phyloP scores from a whole-genome alignment of 1,140 invertebrate species.

The Drosophila ironensis region DNA sequence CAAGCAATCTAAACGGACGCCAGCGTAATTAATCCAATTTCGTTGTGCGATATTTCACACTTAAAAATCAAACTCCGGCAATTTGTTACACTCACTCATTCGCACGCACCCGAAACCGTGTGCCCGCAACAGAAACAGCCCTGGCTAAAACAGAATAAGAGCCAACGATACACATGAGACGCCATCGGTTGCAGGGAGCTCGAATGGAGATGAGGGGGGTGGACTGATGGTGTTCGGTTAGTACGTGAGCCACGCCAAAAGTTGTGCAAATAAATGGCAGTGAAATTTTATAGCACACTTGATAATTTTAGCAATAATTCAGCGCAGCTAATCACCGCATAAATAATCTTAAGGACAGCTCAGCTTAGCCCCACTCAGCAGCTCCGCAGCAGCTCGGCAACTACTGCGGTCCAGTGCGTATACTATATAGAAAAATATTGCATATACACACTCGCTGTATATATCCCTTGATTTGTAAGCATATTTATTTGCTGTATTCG shows the following conservation, averaged over 20 bases:
- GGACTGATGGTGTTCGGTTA: constrained; percentile 8
- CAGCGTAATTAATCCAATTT: constrained; percentile 57
- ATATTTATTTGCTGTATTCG: constrained; percentile 13
- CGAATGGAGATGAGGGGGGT: not conserved
- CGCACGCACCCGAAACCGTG: constrained; percentile 18
- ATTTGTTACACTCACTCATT: constrained; percentile 55
- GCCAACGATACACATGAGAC: constrained; percentile 65
- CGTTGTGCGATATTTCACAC: constrained; percentile 51
- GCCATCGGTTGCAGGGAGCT: constrained; percentile 6
- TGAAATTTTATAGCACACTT: constrained; percentile 78
- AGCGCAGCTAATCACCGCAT: constrained; percentile 74
- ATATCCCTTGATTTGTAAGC: constrained; percentile 22
- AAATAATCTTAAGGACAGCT: constrained; percentile 73
- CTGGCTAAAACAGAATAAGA: constrained; percentile 8
- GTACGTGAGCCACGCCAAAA: constrained; percentile 57
- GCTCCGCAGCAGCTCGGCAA: constrained; percentile 2
- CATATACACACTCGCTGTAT: too few species aligned
- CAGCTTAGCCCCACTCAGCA: constrained; percentile 21
- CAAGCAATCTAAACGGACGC: constrained; percentile 14
- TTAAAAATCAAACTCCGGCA: constrained; percentile 62
- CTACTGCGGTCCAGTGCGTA: constrained; percentile 4
- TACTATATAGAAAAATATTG: constrained; percentile 11
- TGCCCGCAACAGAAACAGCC: constrained; percentile 4
- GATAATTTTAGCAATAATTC: constrained; percentile 79
- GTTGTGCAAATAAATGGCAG: constrained; percentile 68